A percentile compares a stretch with the other conserved stretches of the same genome.
phyloP scores from a whole-genome alignment of 2,113 vertebrate species.

The Hypanus sabinus region DNA sequence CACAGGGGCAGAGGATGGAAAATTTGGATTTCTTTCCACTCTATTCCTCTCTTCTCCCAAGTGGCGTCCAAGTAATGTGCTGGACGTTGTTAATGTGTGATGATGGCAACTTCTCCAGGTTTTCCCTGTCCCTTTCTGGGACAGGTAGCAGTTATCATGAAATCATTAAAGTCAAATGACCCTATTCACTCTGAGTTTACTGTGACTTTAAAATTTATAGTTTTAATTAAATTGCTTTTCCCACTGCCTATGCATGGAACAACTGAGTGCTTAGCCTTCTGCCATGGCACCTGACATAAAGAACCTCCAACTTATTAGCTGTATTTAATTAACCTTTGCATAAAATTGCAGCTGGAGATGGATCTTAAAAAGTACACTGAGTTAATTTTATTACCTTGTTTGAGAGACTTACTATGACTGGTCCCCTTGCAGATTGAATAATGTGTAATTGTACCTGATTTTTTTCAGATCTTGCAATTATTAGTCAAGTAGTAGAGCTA shows the following conservation, averaged over 20 bases:
- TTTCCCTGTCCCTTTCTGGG: neutral
- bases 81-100: neutral
- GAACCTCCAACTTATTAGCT: neutral
- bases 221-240: constrained; percentile 21
- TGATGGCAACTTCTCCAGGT: neutral
- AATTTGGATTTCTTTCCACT: neutral
- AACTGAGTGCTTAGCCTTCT: neutral
- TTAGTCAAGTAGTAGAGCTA: too few species aligned
- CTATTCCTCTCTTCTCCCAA: neutral
- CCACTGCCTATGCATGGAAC: neutral
- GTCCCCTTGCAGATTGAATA: neutral
- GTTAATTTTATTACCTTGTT: neutral
- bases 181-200: neutral
- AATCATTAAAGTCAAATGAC: neutral
- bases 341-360: neutral
- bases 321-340: neutral
- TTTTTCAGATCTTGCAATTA: neutral
- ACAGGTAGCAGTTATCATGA: neutral
- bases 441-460: neutral
- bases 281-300: neutral
- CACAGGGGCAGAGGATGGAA: too few species aligned
- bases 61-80: neutral
- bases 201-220: constrained; percentile 24
- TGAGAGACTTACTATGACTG: neutral
- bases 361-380: neutral